Evolutionary conservation across 2,113 vertebrate genomes (phyloP), one percentile per base, ranked within the genome.

Genomic region (Chiloscyllium plagiosum): DNA sequence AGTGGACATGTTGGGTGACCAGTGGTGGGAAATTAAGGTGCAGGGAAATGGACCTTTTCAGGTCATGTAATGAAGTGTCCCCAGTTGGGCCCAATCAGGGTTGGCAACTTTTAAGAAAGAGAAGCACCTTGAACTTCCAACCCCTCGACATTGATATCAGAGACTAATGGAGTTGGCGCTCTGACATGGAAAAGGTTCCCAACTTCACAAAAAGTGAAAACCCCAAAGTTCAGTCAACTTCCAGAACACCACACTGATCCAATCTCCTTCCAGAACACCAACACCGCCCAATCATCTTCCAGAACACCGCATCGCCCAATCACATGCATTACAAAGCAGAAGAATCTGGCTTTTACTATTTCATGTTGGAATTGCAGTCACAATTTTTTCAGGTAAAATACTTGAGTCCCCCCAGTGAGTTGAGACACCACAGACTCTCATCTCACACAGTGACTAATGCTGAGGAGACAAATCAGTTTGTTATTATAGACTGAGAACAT

Each of bases 291-390:
- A 61, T 61, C 56, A 12, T 0, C 56, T 61, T 61, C 56, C 7
- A 12, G 56, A 61, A 61, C 56, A 61, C 56, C 56, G 0, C 56
- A 61, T 6, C 8, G 56, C 56, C 56, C 56, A 61, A 61, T 61
- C 12, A 61, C 42, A 1, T 47, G 42, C 42, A 47, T 47, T 47
- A n/a, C 5, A 29, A 65, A 61, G 12, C 17, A 33, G 61, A 56
- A 92, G 89, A 92, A 92, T 92, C 65, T 92, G 89, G 89, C 89
- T 92, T 92, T 65, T 65, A n/a, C 29, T n/a, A 52, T 37, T 37
- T 33, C 33, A n/a, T n/a, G 17, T 37, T 93, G 56, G 20, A 65
- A 50, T 33, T 65, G n/a, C 61, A 37, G 89, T 6, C 15, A 47
- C 7, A 12, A 15, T n/a, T 15, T 37, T 93, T 68, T 68, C 89